These are phyloP conservation scores for Okamejei kenojei DNA, from an alignment of 2,797 vertebrate species.

Conservation along the genomic window DNA sequence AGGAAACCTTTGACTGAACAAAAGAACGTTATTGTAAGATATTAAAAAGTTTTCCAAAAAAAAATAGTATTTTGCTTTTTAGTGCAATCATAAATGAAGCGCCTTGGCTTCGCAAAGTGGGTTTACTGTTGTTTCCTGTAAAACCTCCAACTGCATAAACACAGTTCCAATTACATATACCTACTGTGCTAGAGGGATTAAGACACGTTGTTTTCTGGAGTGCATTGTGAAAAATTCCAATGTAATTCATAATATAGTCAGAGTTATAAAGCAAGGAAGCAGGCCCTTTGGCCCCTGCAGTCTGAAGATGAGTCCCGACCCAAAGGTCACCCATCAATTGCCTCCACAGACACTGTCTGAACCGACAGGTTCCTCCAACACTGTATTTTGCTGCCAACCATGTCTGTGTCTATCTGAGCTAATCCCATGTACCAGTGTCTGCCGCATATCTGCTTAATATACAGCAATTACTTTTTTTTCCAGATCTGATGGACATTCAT, in stretches of 20 bases:
- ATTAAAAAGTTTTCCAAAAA: neutral
- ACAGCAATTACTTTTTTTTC: neutral
- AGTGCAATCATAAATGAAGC: neutral
- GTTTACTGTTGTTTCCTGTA: too few species aligned
- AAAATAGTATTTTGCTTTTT: neutral
- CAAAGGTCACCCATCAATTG: too few species aligned
- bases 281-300: too few species aligned
- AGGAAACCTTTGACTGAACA: neutral
- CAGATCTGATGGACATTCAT: neutral
- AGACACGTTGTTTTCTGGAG: neutral
- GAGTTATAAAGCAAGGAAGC: too few species aligned
- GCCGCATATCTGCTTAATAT: neutral
- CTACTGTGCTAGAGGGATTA: neutral
- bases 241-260: neutral
- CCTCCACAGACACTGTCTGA: too few species aligned
- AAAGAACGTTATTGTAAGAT: neutral
- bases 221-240: neutral
- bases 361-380: too few species aligned
- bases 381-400: too few species aligned
- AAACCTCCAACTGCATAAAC: neutral
- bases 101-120: neutral
- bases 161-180: neutral
- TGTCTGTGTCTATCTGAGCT: too few species aligned
- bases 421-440: too few species aligned
- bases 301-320: too few species aligned